Evolutionary conservation across 2,113 vertebrate genomes (phyloP), one percentile per base, ranked within the genome.

Genomic region (Protobothrops mucrosquamatus): DNA sequence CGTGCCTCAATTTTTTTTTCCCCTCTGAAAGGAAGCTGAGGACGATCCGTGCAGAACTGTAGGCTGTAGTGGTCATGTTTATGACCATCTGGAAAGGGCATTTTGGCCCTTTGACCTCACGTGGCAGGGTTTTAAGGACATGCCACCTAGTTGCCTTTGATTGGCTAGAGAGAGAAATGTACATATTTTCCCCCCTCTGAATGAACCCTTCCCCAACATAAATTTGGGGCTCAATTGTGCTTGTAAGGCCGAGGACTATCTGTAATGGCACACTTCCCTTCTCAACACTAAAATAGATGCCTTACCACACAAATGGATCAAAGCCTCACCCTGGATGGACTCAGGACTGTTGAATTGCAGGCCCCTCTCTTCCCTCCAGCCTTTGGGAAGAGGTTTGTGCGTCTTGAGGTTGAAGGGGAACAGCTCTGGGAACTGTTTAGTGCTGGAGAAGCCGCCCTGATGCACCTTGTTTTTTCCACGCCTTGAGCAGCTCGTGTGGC

Each of bases 161-260:
- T 93, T 18, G 89, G 26, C 39, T 92, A 11, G 93, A n/a, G 94
- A 34, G 59, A 85, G 39, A 93, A 0, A 2, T 12, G 4, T 29
- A n/a, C 2, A n/a, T 81, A 92, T 46, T 59, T 7, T 91, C 7
- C 29, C 26, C 52, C 34, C 24, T 8, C 12, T 39, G 55, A 52
- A 85, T 85, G 57, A 90, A 14, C 90, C 85, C 26, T 90, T 89
- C 91, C 85, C 89, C 85, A 51, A 51, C 48, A 51, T 51, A 51
- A 51, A 51, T 51, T 9, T 1, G 8, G 48, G 48, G 48, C 8
- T 9, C 48, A 51, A 51, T 51, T 51, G 48, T 51, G 8, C 8
- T 51, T 51, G 48, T 51, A 51, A 51, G 48, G 48, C 48, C 0
- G 48, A 51, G 48, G 48, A 51, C 48, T 8, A 9, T 8, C 48